These are phyloP conservation scores for Leptinotarsa lineolata DNA, from an alignment of 1,140 invertebrate species.

Conservation along the genomic window DNA sequence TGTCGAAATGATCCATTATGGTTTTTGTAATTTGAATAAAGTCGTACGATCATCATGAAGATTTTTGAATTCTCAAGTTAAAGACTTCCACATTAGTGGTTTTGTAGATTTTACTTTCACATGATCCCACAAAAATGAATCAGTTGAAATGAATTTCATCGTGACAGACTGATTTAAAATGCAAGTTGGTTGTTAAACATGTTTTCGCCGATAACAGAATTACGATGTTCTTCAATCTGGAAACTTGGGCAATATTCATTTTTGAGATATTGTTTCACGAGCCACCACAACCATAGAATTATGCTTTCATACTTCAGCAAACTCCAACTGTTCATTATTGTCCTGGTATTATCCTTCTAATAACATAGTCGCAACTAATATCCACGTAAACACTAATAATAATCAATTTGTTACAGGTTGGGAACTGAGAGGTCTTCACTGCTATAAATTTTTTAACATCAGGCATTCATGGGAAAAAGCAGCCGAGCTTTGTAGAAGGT, in stretches of 20 bases:
- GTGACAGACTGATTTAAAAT: no score
- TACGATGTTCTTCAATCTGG: background rate
- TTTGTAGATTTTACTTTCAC: no score
- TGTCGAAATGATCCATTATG: no score
- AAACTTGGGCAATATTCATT: background rate
- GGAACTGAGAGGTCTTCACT: slow-evolving; percentile 87
- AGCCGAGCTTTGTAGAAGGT: slow-evolving; percentile 92
- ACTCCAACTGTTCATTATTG: background rate
- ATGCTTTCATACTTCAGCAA: background rate
- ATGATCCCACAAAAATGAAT: no score
- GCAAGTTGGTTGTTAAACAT: no score
- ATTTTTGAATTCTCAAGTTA: no score
- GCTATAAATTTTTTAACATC: slow-evolving; percentile 95
- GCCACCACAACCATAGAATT: background rate
- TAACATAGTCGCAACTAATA: background rate
- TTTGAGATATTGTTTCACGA: background rate
- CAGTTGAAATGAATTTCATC: no score
- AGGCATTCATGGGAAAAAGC: slow-evolving; percentile 95
- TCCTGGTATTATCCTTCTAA: background rate
- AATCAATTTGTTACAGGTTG: slow-evolving; percentile 72
- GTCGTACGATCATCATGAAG: no score
- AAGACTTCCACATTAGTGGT: no score
- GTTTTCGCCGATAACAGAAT: no score
- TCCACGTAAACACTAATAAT: background rate
- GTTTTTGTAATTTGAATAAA: no score